Conservation (phyloP, 2,888 invertebrate genomes). For the Caenorhabditis zanzibari region DNA sequence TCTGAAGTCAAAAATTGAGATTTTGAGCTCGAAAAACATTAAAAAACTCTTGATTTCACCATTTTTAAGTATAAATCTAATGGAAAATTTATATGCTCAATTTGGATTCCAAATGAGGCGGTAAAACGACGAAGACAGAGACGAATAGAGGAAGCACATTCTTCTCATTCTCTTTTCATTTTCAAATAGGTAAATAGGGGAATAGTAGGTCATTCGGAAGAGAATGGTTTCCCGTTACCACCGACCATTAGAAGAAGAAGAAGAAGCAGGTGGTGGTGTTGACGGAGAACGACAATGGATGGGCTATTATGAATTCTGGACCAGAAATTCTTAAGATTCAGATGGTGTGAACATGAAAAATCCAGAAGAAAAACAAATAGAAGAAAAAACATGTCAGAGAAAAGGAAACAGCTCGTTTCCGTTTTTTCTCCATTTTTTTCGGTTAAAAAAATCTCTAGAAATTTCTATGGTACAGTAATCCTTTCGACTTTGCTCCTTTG, state of each 20-base stretch:
- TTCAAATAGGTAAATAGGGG: slow-evolving; percentile 30
- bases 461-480: no score
- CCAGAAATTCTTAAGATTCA: no score
- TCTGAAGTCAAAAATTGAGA: no score
- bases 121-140: slow-evolving; percentile 1
- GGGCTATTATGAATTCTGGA: neutral
- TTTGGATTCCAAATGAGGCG: slow-evolving; percentile 32
- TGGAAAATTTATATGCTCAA: no score
- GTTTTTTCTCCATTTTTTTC: slow-evolving; percentile 2
- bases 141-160: slow-evolving; percentile 6
- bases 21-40: no score
- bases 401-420: neutral
- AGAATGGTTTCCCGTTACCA: slow-evolving; percentile 29
- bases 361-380: no score
- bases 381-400: neutral
- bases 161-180: slow-evolving; percentile 5
- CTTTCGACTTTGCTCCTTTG: no score
- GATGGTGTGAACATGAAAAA: neutral
- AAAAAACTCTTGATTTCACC: no score
- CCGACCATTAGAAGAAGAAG: no score
- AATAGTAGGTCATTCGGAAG: slow-evolving; percentile 31
- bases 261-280: no score
- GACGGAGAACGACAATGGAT: neutral
- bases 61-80: no score
- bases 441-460: neutral